Percentiles rank a stretch among this genome's conserved stretches.
phyloP scores from a whole-genome alignment of 1,140 invertebrate species.

The Diprion similis region DNA sequence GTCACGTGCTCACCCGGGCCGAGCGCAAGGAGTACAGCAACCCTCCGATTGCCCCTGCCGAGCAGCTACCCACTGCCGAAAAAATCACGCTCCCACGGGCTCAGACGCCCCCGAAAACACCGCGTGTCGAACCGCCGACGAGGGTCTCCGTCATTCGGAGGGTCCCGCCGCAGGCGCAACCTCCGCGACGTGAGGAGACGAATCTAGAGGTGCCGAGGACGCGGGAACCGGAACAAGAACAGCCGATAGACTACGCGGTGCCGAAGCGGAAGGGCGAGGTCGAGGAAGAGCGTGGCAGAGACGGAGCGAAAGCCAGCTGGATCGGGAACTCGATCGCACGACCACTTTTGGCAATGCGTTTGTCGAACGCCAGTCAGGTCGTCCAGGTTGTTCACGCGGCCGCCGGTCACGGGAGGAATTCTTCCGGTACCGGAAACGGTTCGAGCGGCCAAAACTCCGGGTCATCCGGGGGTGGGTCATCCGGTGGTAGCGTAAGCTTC shows the following conservation, averaged over 20 bases:
- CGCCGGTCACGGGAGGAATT: constrained; percentile 74
- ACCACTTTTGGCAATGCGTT: constrained; percentile 52
- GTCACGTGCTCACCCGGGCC: constrained; percentile 76
- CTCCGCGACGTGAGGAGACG: constrained; percentile 47
- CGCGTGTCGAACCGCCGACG: constrained; percentile 55
- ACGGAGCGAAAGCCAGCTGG: constrained; percentile 66
- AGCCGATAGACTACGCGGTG: constrained; percentile 87
- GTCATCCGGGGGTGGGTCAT: constrained; percentile 58
- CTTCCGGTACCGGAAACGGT: constrained; percentile 32
- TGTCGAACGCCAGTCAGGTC: constrained; percentile 46
- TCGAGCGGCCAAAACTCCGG: constrained; percentile 42
- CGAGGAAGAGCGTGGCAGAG: constrained; percentile 68
- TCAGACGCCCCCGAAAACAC: constrained; percentile 63
- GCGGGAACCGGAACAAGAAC: constrained; percentile 69
- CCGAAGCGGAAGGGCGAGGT: constrained; percentile 75
- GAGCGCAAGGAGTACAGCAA: constrained; percentile 77
- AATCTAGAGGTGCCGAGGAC: constrained; percentile 51
- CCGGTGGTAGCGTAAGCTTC: constrained; percentile 52
- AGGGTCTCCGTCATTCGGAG: constrained; percentile 83
- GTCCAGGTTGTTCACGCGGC: constrained; percentile 63
- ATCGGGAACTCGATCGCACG: constrained; percentile 57
- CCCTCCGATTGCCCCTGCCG: constrained; percentile 64
- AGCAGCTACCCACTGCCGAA: constrained; percentile 56
- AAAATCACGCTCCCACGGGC: constrained; percentile 62
- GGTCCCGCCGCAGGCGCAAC: constrained; percentile 70